These are phyloP conservation scores for Phaethornis superciliosus DNA, from an alignment of 2,113 vertebrate species.

Conservation along the genomic window DNA sequence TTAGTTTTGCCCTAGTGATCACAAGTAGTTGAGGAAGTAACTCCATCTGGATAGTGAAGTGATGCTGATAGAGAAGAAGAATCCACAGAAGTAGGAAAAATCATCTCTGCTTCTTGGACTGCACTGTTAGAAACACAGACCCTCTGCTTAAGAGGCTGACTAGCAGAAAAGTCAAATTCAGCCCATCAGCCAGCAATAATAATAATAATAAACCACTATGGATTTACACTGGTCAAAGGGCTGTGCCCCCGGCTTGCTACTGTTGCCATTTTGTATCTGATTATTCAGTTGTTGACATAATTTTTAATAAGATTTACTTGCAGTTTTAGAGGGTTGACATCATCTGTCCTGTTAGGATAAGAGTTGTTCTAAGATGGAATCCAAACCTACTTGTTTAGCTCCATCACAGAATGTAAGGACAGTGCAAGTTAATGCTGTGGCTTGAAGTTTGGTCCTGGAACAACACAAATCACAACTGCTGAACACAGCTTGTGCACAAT, in stretches of 20 bases:
- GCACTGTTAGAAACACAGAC: neutral
- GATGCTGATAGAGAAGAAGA: neutral
- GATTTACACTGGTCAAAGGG: neutral
- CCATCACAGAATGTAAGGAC: neutral
- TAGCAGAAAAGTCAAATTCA: neutral
- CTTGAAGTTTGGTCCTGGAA: neutral
- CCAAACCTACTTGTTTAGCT: neutral
- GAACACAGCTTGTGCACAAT: neutral
- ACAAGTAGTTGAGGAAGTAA: neutral
- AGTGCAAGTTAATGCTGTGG: neutral
- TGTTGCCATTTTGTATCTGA: neutral
- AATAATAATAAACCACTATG: neutral
- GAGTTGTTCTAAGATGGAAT: neutral
- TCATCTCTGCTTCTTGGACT: neutral
- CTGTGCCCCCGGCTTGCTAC: neutral
- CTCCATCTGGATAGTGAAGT: neutral
- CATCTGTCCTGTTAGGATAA: neutral
- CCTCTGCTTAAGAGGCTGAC: neutral
- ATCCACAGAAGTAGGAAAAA: neutral
- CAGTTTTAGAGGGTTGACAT: neutral
- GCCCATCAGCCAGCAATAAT: neutral
- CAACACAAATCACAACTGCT: neutral
- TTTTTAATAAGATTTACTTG: neutral
- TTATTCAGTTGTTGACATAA: neutral
- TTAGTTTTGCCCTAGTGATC: neutral